Evolutionary conservation across 2,797 vertebrate species (phyloP).

Genomic region (Oreortyx pictus): DNA sequence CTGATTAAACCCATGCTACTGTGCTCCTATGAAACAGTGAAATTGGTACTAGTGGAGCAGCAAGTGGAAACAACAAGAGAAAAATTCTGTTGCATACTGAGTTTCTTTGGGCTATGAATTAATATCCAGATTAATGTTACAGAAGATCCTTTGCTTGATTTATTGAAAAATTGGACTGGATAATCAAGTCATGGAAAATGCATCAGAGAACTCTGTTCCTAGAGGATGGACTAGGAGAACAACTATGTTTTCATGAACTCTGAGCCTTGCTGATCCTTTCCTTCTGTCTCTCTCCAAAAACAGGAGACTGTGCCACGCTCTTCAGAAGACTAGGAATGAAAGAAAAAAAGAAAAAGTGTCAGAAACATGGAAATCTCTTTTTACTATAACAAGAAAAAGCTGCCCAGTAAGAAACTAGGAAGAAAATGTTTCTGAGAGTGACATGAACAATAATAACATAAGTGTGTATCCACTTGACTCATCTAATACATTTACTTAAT

Average conservation of each 20-base stretch:
- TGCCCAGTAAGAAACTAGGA: background rate
- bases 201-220: background rate
- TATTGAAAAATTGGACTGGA: background rate
- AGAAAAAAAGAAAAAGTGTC: background rate
- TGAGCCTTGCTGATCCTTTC: background rate
- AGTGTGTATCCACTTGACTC: background rate
- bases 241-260: background rate
- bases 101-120: background rate
- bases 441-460: background rate
- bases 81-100: background rate
- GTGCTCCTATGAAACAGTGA: accelerated
- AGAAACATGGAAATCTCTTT: background rate
- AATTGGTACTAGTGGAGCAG: background rate
- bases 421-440: background rate
- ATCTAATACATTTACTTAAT: background rate
- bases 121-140: background rate
- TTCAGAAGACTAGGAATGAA: background rate
- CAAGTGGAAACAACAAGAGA: background rate
- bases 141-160: background rate
- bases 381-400: background rate
- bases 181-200: background rate
- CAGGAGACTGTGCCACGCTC: background rate
- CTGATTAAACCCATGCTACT: background rate
- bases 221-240: background rate
- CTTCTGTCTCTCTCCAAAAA: background rate